Conservation (phyloP, 2,888 invertebrate species). For the Chloromyia formosa region DNA sequence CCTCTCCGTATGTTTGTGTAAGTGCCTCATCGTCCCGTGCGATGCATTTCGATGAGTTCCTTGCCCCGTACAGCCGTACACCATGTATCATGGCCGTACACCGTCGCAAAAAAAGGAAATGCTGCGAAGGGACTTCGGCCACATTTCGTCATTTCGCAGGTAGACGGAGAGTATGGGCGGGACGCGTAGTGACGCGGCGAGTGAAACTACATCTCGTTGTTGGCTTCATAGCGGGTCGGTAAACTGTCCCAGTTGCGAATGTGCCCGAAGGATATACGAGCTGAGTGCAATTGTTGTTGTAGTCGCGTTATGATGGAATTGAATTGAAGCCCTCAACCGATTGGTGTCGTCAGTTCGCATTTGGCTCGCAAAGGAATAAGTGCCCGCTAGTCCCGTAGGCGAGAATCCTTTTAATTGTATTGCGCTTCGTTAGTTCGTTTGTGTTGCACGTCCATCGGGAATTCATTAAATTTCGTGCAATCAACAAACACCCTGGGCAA, state of each 20-base stretch:
- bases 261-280: not conserved
- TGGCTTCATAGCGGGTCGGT: not conserved
- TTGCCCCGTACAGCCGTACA: too few species aligned
- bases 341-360: conserved; percentile 17
- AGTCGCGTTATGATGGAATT: not conserved
- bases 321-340: not conserved
- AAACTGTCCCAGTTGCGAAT: conserved; percentile 9
- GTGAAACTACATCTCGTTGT: not conserved
- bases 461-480: not conserved
- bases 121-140: not conserved
- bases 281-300: not conserved
- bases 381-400: conserved; percentile 6
- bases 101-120: not conserved
- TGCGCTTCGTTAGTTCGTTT: not conserved
- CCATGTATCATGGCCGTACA: too few species aligned
- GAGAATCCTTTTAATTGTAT: not conserved
- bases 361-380: conserved; percentile 14
- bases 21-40: not conserved
- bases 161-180: not conserved
- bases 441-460: not conserved
- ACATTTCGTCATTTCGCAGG: not conserved
- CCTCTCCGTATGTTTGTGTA: not conserved
- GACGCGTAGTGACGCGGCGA: not conserved
- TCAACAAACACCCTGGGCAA: not conserved
- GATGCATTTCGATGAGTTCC: not conserved